Conservation (phyloP, 2,797 vertebrate genomes). For the Gymnothorax javanicus region DNA sequence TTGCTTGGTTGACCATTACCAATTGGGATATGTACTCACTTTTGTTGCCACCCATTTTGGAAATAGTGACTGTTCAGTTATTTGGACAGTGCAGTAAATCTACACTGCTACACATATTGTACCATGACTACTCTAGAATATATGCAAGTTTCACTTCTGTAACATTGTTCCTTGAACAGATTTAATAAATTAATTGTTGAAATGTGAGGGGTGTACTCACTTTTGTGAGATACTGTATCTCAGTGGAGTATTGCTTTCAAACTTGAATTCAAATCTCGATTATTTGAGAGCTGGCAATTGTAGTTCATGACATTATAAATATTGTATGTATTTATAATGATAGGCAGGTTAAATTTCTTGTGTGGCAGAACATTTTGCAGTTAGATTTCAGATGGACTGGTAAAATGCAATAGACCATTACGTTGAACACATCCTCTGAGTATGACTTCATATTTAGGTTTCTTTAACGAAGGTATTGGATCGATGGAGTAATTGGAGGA, state of each 20-base stretch:
- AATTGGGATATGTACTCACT: too few relatives aligned
- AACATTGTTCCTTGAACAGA: too few relatives aligned
- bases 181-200: too few relatives aligned
- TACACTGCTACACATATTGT: too few relatives aligned
- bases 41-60: too few relatives aligned
- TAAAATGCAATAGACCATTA: neutral
- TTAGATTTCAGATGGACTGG: neutral
- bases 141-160: too few relatives aligned
- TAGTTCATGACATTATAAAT: neutral
- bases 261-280: neutral
- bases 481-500: too few relatives aligned
- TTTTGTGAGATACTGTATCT: neutral
- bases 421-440: neutral
- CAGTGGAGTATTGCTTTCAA: neutral
- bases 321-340: neutral
- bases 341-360: neutral
- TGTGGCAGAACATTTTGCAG: neutral
- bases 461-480: neutral
- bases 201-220: too few relatives aligned
- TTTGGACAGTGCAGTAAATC: too few relatives aligned
- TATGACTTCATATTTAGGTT: neutral
- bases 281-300: neutral
- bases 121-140: too few relatives aligned
- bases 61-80: too few relatives aligned
- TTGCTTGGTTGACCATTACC: too few relatives aligned